phyloP scores from a whole-genome alignment of 1,140 invertebrate genomes.

The Drosophila suzukii region DNA sequence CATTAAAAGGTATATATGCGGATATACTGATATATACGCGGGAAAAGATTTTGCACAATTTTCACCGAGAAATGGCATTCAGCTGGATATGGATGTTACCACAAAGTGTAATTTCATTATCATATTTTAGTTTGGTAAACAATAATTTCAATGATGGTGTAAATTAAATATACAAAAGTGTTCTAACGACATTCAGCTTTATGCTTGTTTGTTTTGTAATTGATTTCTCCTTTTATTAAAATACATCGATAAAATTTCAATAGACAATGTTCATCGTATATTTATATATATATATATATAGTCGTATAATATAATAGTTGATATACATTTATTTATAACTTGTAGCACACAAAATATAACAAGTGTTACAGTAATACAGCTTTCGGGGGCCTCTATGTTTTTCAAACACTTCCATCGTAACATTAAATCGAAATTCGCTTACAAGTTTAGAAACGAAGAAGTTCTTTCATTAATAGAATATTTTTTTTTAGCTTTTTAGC shows the following conservation, averaged over 20 bases:
- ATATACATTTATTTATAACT: conserved; percentile 47
- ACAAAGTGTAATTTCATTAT: conserved; percentile 28
- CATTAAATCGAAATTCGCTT: conserved; percentile 59
- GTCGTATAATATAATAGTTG: conserved; percentile 56
- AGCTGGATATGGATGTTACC: conserved; percentile 24
- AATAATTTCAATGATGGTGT: conserved; percentile 77
- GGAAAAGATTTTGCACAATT: conserved; percentile 35
- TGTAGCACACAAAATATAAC: conserved; percentile 78
- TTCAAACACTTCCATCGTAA: conserved; percentile 69
- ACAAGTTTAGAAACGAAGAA: conserved; percentile 52
- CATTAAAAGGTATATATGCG: conserved; percentile 46
- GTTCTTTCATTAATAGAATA: conserved; percentile 17
- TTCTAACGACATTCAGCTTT: conserved; percentile 43
- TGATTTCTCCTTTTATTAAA: conserved; percentile 46
- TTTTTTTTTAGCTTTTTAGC: conserved; percentile 34
- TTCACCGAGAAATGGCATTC: conserved; percentile 49
- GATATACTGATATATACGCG: conserved; percentile 44
- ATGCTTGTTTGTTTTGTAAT: conserved; percentile 18
- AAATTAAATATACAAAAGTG: conserved; percentile 78
- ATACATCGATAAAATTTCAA: conserved; percentile 69
- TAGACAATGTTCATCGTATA: conserved; percentile 53
- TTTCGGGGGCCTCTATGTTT: conserved; percentile 76
- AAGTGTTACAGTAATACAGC: conserved; percentile 76
- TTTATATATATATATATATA: conserved; percentile 53
- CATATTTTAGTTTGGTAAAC: conserved; percentile 32